A percentile compares a stretch with the other conserved stretches of the same genome.
Conservation (phyloP, 2,888 invertebrate species). For the Agelastica alni region DNA sequence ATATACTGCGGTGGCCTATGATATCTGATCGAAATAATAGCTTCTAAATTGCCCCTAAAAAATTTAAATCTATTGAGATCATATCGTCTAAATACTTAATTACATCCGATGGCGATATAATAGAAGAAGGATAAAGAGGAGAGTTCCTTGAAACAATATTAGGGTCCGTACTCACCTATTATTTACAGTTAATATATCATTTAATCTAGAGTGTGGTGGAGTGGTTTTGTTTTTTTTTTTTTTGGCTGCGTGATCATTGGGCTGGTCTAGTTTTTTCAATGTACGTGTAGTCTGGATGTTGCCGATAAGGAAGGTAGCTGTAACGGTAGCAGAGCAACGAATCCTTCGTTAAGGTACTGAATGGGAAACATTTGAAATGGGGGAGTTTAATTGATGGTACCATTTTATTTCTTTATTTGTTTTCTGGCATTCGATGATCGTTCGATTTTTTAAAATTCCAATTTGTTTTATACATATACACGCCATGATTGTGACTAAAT, state of each 20-base stretch:
- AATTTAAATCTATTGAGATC: constrained; percentile 50
- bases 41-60: constrained; percentile 46
- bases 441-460: no score
- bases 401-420: no score
- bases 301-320: constrained; percentile 21
- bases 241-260: constrained; percentile 24
- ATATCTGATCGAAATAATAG: constrained; percentile 35
- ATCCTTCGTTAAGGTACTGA: constrained; percentile 9
- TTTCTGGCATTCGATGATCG: no score
- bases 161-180: constrained; percentile 33
- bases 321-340: constrained; percentile 23
- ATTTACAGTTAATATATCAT: constrained; percentile 35
- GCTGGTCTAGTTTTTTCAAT: constrained; percentile 18
- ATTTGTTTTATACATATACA: no score
- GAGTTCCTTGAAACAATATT: constrained; percentile 33
- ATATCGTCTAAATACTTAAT: constrained; percentile 52
- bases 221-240: constrained; percentile 26
- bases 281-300: constrained; percentile 13
- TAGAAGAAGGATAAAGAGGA: no score
- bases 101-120: constrained; percentile 46
- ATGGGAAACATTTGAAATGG: no score
- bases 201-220: constrained; percentile 30
- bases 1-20: constrained; percentile 31
- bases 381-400: no score
- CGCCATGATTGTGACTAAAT: no score